Base-by-base conservation (phyloP, 2,888 invertebrate genomes). In the Nemurella pictetii region DNA sequence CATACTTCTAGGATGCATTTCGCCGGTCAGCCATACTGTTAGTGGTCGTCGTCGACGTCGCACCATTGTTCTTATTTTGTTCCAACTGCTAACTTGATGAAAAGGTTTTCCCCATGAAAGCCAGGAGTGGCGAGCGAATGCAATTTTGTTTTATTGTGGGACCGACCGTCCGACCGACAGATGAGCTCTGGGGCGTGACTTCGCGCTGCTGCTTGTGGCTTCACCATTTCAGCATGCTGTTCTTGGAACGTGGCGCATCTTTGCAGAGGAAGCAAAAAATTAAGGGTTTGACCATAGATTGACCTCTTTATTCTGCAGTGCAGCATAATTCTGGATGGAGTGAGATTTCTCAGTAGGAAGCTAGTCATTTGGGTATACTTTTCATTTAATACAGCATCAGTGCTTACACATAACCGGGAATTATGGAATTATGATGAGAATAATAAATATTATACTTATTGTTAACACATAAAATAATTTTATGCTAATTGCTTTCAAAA, bases 281-380 rank as follows among this genome's bases (percentile, higher is more conserved):
- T 55, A 55, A 55, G 55, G 55, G 55, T 55, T 55, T 55, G 55
- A 55, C 55, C 55, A 55, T 55, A 55, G 55, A 55, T 55, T 55
- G 55, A 55, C 55, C 55, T 55, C 55, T 55, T 55, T 75, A 75
- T 75, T 75, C 75, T 75, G 25, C 26, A 75, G 27, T 75, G 75
- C 55, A 55, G 28, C 75, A 27, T 75, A 9, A 75, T 75, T 26
- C 75, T 75, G 27, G 7, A 27, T 75, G 27, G 75, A 75, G 28
- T 27, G 75, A 9, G 26, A 27, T 75, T 75, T 75, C 12, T 26
- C 9, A 75, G 4, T 27, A 20, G 75, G 1, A 27, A 27, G 7
- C 75, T 75, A 75, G 5, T 28, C 27, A 75, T 26, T 25, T 9
- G 15, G 27, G 26, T 75, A 20, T 75, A 75, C 26, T 26, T 75